Evolutionary conservation across 2,113 vertebrate genomes (phyloP), one percentile per base, ranked within the genome.

Genomic region (Brachypteracias leptosomus): DNA sequence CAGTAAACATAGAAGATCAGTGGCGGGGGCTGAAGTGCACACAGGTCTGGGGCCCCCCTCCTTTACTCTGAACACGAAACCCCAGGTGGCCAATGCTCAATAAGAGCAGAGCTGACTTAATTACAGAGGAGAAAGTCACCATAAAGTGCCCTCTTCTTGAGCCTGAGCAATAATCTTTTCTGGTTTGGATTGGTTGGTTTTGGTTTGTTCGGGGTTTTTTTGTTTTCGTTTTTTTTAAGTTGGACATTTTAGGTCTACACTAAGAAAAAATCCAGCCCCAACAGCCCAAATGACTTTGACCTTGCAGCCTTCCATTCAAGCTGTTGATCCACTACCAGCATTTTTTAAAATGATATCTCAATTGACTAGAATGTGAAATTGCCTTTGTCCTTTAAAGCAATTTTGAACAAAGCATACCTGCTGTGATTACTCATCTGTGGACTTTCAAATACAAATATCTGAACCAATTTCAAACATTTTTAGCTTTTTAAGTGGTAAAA

Each of bases 321-420:
- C 21, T 90, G 76, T 72, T 93, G 85, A 89, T 94, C 74, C 88
- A 79, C 85, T 31, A 74, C 31, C 40, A 70, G 47, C 54, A 61
- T 38, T 62, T 89, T 68, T 80, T 61, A 33, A 86, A 93, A 95
- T 29, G 75, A 4, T 92, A 82, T 70, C 88, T 87, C 0, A 0
- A 91, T 62, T 22, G 21, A 88, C 79, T 82, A 54, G 66, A 95
- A 95, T 55, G 51, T 66, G 68, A 93, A 97, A 93, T 88, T 91
- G 83, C 76, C 61, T 95, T 80, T 90, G 88, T 94, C 82, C 90
- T 95, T 89, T 90, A 92, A 84, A 96, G 90, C 42, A 85, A 95
- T 93, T 93, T 63, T 61, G 78, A 92, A 91, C 72, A 83, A 83
- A 77, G 82, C 76, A 26, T 88, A 86, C 88, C 85, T 95, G 90